Conservation (phyloP, 1,140 invertebrate genomes). For the Anagrus nilaparvatae region DNA sequence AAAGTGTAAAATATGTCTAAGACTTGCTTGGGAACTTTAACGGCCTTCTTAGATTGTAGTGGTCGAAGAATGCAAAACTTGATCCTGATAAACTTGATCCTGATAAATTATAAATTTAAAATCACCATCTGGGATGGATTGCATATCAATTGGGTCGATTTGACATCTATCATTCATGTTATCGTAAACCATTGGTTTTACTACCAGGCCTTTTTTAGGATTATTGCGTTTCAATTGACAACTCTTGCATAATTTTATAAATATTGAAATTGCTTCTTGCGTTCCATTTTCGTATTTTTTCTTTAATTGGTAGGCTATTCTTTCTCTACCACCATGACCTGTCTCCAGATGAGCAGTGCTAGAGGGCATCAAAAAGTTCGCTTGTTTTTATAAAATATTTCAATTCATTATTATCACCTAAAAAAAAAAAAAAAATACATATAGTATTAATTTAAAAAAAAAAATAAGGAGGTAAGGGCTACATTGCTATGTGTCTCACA, state of each 20-base stretch:
- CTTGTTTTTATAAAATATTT: too few relatives aligned
- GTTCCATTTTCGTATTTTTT: not conserved
- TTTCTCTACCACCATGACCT: not conserved
- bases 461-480: too few relatives aligned
- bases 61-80: slow-evolving; percentile 21
- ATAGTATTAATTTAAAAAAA: too few relatives aligned
- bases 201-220: not conserved
- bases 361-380: too few relatives aligned
- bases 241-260: not conserved
- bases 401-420: too few relatives aligned
- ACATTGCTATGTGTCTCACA: too few relatives aligned
- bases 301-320: not conserved
- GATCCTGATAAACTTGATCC: too few relatives aligned
- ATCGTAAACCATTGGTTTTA: slow-evolving; percentile 16
- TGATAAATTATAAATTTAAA: slow-evolving; percentile 32
- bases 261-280: not conserved
- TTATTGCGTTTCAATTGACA: too few relatives aligned
- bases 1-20: too few relatives aligned
- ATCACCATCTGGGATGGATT: slow-evolving; percentile 25
- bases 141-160: slow-evolving; percentile 29
- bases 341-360: too few relatives aligned
- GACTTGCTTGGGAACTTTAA: slow-evolving; percentile 17
- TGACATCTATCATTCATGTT: slow-evolving; percentile 22
- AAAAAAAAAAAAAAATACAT: too few relatives aligned
- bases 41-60: slow-evolving; percentile 17